Conservation (phyloP, 2,797 vertebrate species). For the Sebastes glaucus region DNA sequence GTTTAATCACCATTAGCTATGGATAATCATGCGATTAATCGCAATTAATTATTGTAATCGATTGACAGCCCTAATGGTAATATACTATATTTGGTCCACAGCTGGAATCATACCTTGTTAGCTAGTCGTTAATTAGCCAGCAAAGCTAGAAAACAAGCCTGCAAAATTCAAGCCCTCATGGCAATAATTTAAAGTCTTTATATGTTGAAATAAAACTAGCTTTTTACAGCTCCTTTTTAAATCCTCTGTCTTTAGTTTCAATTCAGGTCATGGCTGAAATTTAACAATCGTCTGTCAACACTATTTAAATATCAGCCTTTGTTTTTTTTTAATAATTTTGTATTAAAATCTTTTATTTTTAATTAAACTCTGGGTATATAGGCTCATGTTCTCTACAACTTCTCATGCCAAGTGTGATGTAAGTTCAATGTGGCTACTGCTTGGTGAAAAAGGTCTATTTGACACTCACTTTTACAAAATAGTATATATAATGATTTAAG, state of each 20-base stretch:
- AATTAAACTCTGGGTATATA: neutral
- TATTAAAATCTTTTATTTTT: neutral
- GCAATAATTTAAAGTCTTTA: neutral
- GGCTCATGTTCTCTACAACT: neutral
- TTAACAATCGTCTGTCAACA: neutral
- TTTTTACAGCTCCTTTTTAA: neutral
- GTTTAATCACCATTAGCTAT: too few species aligned
- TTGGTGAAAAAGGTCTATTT: neutral
- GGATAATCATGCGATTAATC: too few species aligned
- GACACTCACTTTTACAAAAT: neutral
- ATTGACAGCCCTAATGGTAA: neutral
- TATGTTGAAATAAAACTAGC: neutral
- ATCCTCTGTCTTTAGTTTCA: neutral
- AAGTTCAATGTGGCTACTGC: neutral
- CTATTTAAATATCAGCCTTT: neutral
- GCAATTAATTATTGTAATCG: too few species aligned
- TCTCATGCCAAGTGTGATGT: slow-evolving; percentile 11
- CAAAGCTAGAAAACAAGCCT: neutral
- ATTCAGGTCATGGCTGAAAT: neutral
- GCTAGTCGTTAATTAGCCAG: neutral
- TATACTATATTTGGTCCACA: slow-evolving; percentile 36
- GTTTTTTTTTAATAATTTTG: neutral
- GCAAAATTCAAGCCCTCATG: neutral
- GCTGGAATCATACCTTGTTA: slow-evolving; percentile 16
- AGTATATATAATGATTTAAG: neutral